Evolutionary conservation across 2,113 vertebrate species (phyloP).

Genomic region (Gulo gulo): DNA sequence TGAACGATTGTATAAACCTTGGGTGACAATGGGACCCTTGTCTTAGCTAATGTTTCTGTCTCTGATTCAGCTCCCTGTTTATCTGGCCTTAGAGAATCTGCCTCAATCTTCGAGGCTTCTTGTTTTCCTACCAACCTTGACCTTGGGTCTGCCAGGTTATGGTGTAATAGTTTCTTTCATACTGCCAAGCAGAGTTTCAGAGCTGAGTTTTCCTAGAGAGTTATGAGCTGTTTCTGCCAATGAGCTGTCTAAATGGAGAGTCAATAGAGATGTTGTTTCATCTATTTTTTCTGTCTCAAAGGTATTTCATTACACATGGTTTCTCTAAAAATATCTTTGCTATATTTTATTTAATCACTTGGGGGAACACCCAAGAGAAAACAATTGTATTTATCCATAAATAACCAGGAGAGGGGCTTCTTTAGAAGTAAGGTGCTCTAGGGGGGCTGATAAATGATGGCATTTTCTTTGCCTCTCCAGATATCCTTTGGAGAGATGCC

Average conservation of each 20-base stretch:
- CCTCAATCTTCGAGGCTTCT: not conserved
- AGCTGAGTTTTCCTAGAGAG: not conserved
- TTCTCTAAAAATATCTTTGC: slow-evolving; percentile 44
- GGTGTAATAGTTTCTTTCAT: not conserved
- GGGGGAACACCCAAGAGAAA: not conserved
- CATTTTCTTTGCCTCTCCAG: slow-evolving; percentile 24
- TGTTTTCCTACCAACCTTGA: not conserved
- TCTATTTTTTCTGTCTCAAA: not conserved
- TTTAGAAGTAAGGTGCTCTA: slow-evolving; percentile 3
- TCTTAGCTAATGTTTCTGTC: not conserved
- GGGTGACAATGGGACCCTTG: not conserved
- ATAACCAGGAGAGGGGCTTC: not conserved
- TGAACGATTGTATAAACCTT: not conserved
- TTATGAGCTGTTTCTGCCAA: not conserved
- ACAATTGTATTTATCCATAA: not conserved
- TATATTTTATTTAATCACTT: slow-evolving; percentile 44
- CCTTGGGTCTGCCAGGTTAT: not conserved
- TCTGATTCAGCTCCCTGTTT: not conserved
- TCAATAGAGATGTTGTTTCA: not conserved
- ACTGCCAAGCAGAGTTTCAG: not conserved
- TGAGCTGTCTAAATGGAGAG: not conserved
- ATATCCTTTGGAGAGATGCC: not conserved
- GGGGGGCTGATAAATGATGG: not conserved
- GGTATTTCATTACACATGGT: not conserved
- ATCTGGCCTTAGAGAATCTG: not conserved